phyloP scores from a whole-genome alignment of 30 jellyfish, hydroid and myxozoan species.

The Aurelia coerulea region DNA sequence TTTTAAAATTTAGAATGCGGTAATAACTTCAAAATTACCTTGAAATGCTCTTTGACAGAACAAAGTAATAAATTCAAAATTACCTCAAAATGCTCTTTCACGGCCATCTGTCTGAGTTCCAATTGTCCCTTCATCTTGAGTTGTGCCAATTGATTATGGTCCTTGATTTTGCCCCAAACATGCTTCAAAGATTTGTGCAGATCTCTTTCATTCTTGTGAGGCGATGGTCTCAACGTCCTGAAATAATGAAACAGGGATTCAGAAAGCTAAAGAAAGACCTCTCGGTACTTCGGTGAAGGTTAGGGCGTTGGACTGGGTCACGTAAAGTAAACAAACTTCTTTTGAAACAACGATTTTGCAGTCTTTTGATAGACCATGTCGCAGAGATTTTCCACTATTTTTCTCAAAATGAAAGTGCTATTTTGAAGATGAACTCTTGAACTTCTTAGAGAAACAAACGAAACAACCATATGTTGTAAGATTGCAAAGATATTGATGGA shows the following conservation, averaged over 20 bases:
- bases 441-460: too few species aligned
- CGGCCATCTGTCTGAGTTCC: conserved; percentile 77
- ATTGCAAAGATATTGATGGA: too few species aligned
- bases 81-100: conserved; percentile 76
- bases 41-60: conserved; percentile 70
- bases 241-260: not conserved
- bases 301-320: too few species aligned
- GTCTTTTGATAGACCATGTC: too few species aligned
- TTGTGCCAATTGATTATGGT: conserved; percentile 62
- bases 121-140: conserved; percentile 72
- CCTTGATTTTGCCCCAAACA: conserved; percentile 80
- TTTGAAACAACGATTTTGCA: too few species aligned
- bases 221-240: conserved; percentile 73
- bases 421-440: too few species aligned
- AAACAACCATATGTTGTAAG: too few species aligned
- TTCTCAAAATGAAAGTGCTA: too few species aligned
- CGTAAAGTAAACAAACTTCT: too few species aligned
- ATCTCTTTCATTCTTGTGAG: conserved; percentile 72
- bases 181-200: conserved; percentile 72
- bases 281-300: too few species aligned
- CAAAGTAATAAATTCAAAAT: not conserved
- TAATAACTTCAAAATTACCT: conserved; percentile 24
- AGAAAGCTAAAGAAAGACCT: not conserved
- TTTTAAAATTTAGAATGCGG: too few species aligned
- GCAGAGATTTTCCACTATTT: too few species aligned